Evolutionary conservation across 1,140 invertebrate genomes (phyloP).

Genomic region (Drosophila parabipectinata): DNA sequence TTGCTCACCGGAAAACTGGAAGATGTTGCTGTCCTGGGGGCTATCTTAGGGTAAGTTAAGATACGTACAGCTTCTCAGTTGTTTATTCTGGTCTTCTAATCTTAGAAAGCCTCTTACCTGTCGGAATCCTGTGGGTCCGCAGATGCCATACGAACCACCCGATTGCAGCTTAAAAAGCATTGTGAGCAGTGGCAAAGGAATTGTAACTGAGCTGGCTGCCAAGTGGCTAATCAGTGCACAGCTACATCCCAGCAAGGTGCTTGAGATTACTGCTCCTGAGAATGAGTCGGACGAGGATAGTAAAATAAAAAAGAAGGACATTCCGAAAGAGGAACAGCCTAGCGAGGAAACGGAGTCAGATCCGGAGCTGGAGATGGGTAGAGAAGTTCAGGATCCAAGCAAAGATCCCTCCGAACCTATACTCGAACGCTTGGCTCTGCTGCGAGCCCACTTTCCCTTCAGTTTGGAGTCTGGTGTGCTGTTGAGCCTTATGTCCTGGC

Average conservation of each 20-base stretch:
- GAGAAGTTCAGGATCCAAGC: constrained; percentile 54
- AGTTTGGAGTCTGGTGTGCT: constrained; percentile 92
- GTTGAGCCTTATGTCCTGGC: constrained; percentile 94
- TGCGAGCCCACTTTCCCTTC: constrained; percentile 92
- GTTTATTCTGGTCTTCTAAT: not conserved
- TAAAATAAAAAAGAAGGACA: constrained; percentile 10
- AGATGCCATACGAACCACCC: constrained; percentile 86
- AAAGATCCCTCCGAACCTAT: constrained; percentile 84
- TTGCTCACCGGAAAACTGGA: constrained; percentile 94
- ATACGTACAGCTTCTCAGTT: not conserved
- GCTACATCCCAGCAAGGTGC: constrained; percentile 86
- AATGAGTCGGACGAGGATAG: constrained; percentile 46
- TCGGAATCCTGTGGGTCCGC: constrained; percentile 80
- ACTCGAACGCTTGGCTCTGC: constrained; percentile 86
- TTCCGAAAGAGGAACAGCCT: not conserved
- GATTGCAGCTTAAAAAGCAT: constrained; percentile 90
- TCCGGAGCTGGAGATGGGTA: constrained; percentile 12
- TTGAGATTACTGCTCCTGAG: constrained; percentile 63
- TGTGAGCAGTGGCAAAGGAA: constrained; percentile 92
- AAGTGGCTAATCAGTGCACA: constrained; percentile 91
- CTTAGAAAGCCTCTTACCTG: constrained; percentile 60
- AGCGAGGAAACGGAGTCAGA: constrained; percentile 25
- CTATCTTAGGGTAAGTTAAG: constrained; percentile 86
- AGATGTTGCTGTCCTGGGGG: constrained; percentile 92
- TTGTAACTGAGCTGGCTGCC: constrained; percentile 92